Evolutionary conservation across 1,140 invertebrate genomes (phyloP).

Genomic region (Dreissena rostriformis): DNA sequence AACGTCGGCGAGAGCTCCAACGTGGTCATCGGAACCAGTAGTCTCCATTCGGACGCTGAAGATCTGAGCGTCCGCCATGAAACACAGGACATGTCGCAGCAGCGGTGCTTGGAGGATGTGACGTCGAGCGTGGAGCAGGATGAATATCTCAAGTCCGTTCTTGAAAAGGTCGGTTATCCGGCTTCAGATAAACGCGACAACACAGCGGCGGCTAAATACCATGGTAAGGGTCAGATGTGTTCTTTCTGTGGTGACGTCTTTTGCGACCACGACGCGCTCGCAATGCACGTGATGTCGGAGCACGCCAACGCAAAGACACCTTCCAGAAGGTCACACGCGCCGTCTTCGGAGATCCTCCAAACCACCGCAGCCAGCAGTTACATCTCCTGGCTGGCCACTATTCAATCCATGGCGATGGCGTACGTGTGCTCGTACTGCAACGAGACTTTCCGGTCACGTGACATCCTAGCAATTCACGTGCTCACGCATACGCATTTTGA

Average conservation of each 20-base stretch:
- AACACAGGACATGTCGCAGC: background rate
- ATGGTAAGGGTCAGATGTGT: slow-evolving; percentile 39
- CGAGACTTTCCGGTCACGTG: slow-evolving; percentile 27
- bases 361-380: background rate
- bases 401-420: background rate
- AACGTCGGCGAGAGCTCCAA: background rate
- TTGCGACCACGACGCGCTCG: slow-evolving; percentile 55
- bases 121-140: slow-evolving; percentile 47
- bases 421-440: slow-evolving; percentile 38
- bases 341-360: background rate
- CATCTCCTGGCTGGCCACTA: slow-evolving; percentile 2
- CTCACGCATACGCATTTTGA: slow-evolving; percentile 46
- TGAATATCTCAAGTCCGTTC: slow-evolving; percentile 51
- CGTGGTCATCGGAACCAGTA: background rate
- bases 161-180: slow-evolving; percentile 40
- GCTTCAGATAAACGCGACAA: background rate
- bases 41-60: background rate
- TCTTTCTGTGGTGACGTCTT: slow-evolving; percentile 41
- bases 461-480: slow-evolving; percentile 46
- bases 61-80: background rate
- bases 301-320: slow-evolving; percentile 47
- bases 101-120: slow-evolving; percentile 47
- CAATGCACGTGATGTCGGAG: slow-evolving; percentile 61
- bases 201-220: slow-evolving; percentile 2
- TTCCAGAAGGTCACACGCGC: background rate